phyloP scores from a whole-genome alignment of 2,797 vertebrate genomes.

The Acrocephalus scirpaceus region DNA sequence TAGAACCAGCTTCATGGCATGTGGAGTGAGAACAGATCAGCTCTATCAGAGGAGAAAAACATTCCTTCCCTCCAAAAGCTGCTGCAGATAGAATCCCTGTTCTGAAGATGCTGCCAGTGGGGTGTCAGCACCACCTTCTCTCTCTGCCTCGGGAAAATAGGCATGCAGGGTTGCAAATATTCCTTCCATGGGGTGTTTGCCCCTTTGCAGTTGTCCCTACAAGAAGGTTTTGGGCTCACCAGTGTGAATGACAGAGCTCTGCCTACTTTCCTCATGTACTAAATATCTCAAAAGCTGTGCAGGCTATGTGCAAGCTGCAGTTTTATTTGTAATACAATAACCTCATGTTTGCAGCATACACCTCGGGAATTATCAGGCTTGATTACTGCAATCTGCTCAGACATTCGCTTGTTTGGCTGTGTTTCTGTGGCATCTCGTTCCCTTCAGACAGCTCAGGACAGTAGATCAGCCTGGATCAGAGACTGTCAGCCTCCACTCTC shows the following conservation, averaged over 20 bases:
- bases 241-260: background rate
- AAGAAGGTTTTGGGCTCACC: background rate
- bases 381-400: background rate
- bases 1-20: background rate
- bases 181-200: background rate
- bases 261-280: background rate
- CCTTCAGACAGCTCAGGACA: background rate
- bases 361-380: background rate
- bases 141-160: background rate
- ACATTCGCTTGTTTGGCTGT: background rate
- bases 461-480: constrained; percentile 29
- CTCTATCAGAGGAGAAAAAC: background rate
- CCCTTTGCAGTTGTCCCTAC: background rate
- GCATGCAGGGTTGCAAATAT: background rate
- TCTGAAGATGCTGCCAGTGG: background rate
- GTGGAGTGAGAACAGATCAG: background rate
- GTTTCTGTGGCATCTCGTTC: background rate
- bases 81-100: background rate
- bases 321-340: background rate
- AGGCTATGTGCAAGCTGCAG: background rate
- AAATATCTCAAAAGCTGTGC: background rate
- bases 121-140: background rate
- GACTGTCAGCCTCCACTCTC: background rate
- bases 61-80: background rate
- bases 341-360: background rate